Evolutionary conservation across 2,797 vertebrate genomes (phyloP).

Genomic region (Crypturellus tataupa): DNA sequence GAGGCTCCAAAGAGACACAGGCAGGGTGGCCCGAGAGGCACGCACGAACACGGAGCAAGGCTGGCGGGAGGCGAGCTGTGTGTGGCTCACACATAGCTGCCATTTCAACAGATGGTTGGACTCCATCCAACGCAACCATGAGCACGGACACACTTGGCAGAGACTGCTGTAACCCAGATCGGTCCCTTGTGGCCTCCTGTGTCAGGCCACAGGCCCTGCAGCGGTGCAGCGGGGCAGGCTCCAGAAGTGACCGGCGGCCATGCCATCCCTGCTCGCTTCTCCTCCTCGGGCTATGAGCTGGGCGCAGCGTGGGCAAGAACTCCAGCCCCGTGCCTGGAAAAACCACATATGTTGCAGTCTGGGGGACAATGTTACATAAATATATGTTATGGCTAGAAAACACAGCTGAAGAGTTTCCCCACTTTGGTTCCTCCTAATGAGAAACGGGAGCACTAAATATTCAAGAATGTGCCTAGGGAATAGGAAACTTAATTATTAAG

Average conservation of each 20-base stretch:
- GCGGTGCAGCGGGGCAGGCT: not conserved
- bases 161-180: not conserved
- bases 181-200: not conserved
- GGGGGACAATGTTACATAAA: not conserved
- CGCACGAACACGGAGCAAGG: rapidly evolving
- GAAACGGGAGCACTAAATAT: not conserved
- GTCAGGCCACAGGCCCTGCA: not conserved
- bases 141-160: not conserved
- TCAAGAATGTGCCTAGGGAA: not conserved
- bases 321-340: not conserved
- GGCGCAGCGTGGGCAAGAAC: not conserved
- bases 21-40: not conserved
- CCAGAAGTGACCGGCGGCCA: not conserved
- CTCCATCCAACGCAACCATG: not conserved
- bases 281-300: not conserved
- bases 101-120: not conserved
- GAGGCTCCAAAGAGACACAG: not conserved
- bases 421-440: not conserved
- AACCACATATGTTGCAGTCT: not conserved
- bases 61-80: not conserved
- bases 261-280: not conserved
- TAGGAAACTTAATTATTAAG: not conserved
- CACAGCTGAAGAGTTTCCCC: not conserved
- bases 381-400: not conserved
- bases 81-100: not conserved